phyloP scores from a whole-genome alignment of 2,888 invertebrate genomes.

The Tipula helvola region DNA sequence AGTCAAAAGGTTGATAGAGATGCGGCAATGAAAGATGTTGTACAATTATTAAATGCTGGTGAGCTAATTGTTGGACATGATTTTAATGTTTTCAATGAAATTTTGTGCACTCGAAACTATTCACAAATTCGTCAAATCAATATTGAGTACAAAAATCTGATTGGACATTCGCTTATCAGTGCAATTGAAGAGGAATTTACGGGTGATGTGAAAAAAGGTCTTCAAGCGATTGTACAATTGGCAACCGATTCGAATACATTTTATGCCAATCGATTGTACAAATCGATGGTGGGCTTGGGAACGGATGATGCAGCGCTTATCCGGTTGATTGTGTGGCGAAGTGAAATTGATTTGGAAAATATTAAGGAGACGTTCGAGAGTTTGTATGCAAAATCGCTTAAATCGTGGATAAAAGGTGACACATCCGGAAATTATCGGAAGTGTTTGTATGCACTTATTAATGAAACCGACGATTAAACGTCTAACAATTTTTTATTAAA shows the following conservation, averaged over 20 bases:
- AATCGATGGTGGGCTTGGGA: slow-evolving; percentile 81
- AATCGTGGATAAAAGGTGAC: slow-evolving; percentile 70
- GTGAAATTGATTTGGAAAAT: slow-evolving; percentile 74
- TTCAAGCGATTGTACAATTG: slow-evolving; percentile 68
- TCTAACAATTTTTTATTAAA: too few species aligned
- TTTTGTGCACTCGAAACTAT: slow-evolving; percentile 66
- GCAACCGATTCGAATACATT: slow-evolving; percentile 67
- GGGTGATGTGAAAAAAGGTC: slow-evolving; percentile 61
- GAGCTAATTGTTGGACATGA: slow-evolving; percentile 59
- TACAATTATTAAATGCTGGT: slow-evolving; percentile 66
- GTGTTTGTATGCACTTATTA: slow-evolving; percentile 60
- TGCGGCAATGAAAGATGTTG: slow-evolving; percentile 68
- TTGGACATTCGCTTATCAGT: slow-evolving; percentile 66
- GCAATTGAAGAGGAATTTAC: slow-evolving; percentile 76
- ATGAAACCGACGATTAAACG: slow-evolving; percentile 22
- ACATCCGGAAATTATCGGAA: slow-evolving; percentile 81
- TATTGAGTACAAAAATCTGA: slow-evolving; percentile 41
- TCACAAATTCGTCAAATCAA: slow-evolving; percentile 48
- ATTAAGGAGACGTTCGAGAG: slow-evolving; percentile 64
- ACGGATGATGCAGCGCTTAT: slow-evolving; percentile 80
- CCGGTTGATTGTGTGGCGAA: slow-evolving; percentile 68
- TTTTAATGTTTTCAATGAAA: slow-evolving; percentile 72
- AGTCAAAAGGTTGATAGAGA: slow-evolving; percentile 56
- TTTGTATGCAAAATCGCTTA: slow-evolving; percentile 58
- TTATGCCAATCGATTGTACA: slow-evolving; percentile 76